A percentile compares a stretch with the other conserved stretches of the same genome.
Evolutionary conservation across 2,797 vertebrate species (phyloP).

Genomic region (Pangasius mekongensis): DNA sequence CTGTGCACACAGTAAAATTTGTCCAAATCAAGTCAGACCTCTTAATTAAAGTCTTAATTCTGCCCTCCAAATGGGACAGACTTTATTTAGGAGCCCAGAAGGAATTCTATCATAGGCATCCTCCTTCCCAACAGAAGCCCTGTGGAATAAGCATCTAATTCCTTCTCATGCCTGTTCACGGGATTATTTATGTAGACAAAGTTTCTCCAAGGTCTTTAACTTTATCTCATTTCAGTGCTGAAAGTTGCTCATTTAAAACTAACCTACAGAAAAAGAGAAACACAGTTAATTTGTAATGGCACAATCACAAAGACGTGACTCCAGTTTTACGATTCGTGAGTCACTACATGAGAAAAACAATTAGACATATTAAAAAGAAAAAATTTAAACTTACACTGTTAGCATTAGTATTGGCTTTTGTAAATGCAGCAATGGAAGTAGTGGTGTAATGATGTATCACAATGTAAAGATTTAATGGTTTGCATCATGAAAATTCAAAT

Average conservation of each 20-base stretch:
- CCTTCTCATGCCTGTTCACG: not conserved
- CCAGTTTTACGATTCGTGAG: not conserved
- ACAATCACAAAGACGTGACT: too few species aligned
- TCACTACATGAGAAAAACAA: not conserved
- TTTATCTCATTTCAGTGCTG: not conserved
- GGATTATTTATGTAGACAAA: too few species aligned
- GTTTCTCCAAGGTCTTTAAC: not conserved
- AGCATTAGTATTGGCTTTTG: not conserved
- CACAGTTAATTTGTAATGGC: not conserved
- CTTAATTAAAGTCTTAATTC: not conserved
- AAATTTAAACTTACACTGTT: not conserved
- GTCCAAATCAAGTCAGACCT: not conserved
- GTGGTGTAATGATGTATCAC: not conserved
- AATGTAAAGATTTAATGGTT: not conserved
- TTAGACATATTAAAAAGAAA: not conserved
- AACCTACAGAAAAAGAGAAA: not conserved
- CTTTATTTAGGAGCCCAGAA: not conserved
- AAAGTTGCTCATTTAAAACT: not conserved
- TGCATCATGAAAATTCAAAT: not conserved
- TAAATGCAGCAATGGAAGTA: not conserved
- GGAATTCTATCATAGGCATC: not conserved
- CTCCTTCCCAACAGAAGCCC: not conserved
- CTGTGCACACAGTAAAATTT: too few species aligned
- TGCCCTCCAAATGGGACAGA: not conserved
- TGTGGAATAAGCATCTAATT: not conserved